Percentiles rank a stretch among this genome's conserved stretches.
Evolutionary conservation across 2,797 vertebrate genomes (phyloP).

Genomic region (Aplochiton taeniatus): DNA sequence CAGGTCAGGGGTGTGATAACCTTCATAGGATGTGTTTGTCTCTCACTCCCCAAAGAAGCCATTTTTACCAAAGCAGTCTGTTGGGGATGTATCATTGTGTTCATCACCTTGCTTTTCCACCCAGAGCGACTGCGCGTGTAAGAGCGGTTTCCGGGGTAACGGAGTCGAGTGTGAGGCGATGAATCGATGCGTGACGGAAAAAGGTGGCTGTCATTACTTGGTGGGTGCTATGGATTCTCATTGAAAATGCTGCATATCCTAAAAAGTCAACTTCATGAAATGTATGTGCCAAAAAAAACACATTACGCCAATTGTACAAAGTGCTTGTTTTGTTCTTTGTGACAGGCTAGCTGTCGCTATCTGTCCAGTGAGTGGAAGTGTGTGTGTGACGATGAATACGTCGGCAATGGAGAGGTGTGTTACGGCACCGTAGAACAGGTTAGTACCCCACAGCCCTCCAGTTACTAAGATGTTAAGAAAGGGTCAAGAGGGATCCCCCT

Average conservation of each 20-base stretch:
- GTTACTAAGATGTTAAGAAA: neutral
- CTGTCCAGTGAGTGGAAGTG: constrained; percentile 79
- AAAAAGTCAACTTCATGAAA: neutral
- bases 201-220: constrained; percentile 83
- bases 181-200: constrained; percentile 79
- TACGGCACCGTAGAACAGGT: constrained; percentile 84
- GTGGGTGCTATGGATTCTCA: constrained; percentile 67
- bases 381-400: constrained; percentile 80
- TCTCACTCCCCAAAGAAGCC: neutral
- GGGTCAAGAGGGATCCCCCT: neutral
- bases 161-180: constrained; percentile 83
- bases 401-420: constrained; percentile 83
- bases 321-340: neutral
- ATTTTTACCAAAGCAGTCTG: neutral
- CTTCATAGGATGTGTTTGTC: neutral
- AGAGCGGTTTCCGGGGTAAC: constrained; percentile 82
- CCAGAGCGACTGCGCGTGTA: constrained; percentile 89
- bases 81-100: neutral
- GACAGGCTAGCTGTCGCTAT: constrained; percentile 83
- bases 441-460: constrained; percentile 26
- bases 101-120: neutral
- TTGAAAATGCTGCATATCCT: neutral
- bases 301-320: neutral
- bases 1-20: constrained; percentile 77
- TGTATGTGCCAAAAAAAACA: neutral